Conservation (phyloP, 2,113 vertebrate genomes). For the Bufo gargarizans region DNA sequence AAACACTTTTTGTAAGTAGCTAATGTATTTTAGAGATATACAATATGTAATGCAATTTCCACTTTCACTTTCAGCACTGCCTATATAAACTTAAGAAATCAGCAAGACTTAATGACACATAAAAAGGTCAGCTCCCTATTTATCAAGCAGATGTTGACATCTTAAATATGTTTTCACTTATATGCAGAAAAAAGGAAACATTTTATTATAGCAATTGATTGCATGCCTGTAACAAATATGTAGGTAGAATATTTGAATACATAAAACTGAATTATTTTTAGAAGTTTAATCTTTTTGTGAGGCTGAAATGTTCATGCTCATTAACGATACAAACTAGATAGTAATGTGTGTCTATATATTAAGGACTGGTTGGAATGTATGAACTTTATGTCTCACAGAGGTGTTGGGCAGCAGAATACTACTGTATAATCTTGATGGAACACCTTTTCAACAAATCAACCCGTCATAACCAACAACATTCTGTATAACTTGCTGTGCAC, state of each 20-base stretch:
- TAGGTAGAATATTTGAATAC: background rate
- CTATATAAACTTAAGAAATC: background rate
- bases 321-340: background rate
- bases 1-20: background rate
- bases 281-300: background rate
- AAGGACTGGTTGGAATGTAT: background rate
- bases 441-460: too few relatives aligned
- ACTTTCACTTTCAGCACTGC: background rate
- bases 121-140: constrained; percentile 16
- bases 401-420: too few relatives aligned
- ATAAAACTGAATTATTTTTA: constrained; percentile 2
- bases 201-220: constrained; percentile 23
- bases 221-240: background rate
- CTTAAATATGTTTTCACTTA: background rate
- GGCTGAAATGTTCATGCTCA: background rate
- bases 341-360: background rate
- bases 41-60: background rate
- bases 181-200: background rate
- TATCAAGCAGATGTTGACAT: background rate
- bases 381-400: too few relatives aligned
- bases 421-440: too few relatives aligned
- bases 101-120: background rate
- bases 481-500: too few relatives aligned
- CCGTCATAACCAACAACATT: too few relatives aligned
- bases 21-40: background rate